Conservation (phyloP, 2,797 vertebrate genomes). For the Sphenodon punctatus region DNA sequence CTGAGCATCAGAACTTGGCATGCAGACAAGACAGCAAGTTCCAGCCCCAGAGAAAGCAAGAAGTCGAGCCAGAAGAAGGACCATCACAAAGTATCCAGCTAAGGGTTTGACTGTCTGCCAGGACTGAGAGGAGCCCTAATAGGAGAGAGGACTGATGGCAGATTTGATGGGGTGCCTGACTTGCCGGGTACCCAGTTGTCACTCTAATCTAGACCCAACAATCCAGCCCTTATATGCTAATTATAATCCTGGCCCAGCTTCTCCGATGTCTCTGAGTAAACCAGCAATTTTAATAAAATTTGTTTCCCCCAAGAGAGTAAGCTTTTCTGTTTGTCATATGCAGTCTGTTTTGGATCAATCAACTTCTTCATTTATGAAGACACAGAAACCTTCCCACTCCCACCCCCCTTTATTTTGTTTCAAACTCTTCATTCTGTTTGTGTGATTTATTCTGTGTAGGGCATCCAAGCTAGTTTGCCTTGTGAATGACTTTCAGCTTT, state of each 20-base stretch:
- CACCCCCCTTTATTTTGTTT: slow-evolving; percentile 36
- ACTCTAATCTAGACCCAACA: no score
- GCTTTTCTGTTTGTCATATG: slow-evolving; percentile 37
- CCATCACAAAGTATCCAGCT: no score
- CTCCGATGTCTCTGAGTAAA: background rate
- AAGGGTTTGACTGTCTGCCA: no score
- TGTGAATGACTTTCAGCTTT: slow-evolving; percentile 3
- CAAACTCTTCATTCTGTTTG: background rate
- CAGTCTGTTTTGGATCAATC: slow-evolving; percentile 22
- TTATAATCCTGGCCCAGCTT: background rate
- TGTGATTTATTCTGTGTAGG: slow-evolving; percentile 2
- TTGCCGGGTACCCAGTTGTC: no score
- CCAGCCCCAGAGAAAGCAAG: no score
- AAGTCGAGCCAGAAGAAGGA: no score
- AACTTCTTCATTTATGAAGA: slow-evolving; percentile 2
- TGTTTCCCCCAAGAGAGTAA: slow-evolving; percentile 30
- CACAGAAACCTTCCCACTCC: slow-evolving; percentile 10
- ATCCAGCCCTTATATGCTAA: no score
- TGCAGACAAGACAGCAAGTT: no score
- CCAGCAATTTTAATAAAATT: background rate
- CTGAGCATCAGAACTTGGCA: no score
- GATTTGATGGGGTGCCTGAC: no score
- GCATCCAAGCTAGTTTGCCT: slow-evolving; percentile 23
- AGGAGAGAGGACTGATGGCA: no score
- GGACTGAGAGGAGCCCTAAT: no score